These are phyloP conservation scores for Tetramorium alpestre DNA, from an alignment of 1,140 invertebrate genomes.

Conservation along the genomic window DNA sequence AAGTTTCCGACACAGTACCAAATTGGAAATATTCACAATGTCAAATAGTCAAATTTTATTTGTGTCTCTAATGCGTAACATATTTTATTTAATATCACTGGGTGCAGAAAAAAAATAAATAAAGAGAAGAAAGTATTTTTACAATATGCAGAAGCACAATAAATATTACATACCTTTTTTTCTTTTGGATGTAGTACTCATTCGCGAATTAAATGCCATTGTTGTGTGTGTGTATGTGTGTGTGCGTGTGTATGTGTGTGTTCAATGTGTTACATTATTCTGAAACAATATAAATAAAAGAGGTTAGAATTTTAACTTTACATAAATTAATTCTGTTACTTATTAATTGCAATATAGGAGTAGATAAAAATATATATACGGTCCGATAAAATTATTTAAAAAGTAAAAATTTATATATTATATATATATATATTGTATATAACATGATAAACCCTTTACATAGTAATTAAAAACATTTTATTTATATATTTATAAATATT, in stretches of 20 bases:
- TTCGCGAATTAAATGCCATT: constrained; percentile 79
- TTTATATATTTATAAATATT: background rate
- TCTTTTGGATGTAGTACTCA: constrained; percentile 72
- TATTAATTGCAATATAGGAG: background rate
- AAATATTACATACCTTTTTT: constrained; percentile 77
- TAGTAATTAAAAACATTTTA: background rate
- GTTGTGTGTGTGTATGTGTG: constrained; percentile 42
- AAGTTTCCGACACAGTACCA: background rate
- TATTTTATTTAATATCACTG: background rate
- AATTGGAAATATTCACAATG: background rate
- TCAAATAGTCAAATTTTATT: background rate
- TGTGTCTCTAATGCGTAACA: too few relatives aligned
- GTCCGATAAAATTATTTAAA: background rate
- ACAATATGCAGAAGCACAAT: background rate
- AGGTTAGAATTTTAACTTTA: background rate
- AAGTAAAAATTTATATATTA: background rate
- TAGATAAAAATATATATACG: background rate
- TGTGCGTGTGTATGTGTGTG: background rate
- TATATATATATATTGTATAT: background rate
- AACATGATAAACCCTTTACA: background rate
- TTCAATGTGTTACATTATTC: constrained; percentile 79
- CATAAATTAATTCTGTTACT: background rate
- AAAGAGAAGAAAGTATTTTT: background rate
- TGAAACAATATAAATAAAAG: constrained; percentile 67
- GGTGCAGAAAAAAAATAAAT: too few relatives aligned